phyloP scores from a whole-genome alignment of 2,888 invertebrate species.

The Lomographa bimaculata region DNA sequence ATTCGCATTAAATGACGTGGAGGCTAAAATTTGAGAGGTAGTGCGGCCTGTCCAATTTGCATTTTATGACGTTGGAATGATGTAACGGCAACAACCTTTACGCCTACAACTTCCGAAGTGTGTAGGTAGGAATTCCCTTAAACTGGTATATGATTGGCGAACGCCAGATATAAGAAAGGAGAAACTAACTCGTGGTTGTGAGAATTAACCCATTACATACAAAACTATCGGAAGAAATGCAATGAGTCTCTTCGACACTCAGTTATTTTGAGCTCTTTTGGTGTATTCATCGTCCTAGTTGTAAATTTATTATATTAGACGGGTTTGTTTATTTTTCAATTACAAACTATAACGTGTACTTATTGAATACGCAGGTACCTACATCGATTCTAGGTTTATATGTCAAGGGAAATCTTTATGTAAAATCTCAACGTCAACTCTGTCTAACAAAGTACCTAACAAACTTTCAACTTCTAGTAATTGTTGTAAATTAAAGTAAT shows the following conservation, averaged over 20 bases:
- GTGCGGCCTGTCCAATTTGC: constrained; percentile 30
- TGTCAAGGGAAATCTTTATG: neutral
- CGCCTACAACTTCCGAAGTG: constrained; percentile 58
- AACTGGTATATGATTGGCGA: constrained; percentile 53
- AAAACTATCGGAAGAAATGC: too few species aligned
- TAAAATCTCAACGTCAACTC: neutral
- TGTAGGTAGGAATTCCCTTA: constrained; percentile 59
- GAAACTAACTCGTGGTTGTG: too few species aligned
- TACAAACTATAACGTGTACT: too few species aligned
- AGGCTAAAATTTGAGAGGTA: constrained; percentile 20
- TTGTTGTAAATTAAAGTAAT: neutral
- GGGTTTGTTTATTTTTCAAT: too few species aligned
- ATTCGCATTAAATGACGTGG: constrained; percentile 34
- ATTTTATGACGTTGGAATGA: constrained; percentile 45
- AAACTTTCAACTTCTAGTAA: neutral
- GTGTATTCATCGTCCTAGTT: too few species aligned
- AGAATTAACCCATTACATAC: too few species aligned
- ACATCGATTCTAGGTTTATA: too few species aligned
- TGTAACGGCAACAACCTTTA: constrained; percentile 66
- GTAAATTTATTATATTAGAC: too few species aligned
- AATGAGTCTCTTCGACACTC: too few species aligned
- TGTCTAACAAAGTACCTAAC: neutral
- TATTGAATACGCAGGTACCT: too few species aligned
- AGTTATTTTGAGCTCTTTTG: too few species aligned
- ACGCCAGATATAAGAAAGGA: constrained; percentile 33